Base-by-base conservation (phyloP, 2,888 invertebrate species). In the Microlaimidae sp. region DNA sequence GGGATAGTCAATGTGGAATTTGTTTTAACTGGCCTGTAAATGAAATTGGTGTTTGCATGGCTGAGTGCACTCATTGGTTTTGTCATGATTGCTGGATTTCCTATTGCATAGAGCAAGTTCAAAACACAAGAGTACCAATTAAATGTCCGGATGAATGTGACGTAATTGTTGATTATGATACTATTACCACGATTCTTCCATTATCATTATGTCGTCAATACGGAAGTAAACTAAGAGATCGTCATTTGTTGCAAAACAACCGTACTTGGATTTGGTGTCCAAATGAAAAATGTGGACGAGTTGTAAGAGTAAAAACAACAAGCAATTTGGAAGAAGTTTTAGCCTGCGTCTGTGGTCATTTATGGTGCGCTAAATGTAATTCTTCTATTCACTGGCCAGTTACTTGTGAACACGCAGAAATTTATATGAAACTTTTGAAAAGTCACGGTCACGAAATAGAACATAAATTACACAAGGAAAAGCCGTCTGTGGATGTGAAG, bases 101-200 rank as follows among this genome's bases (percentile, higher is more conserved):
- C 17, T 29, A 49, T 41, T 21, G 28, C 21, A 49, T 4, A 17
- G 7, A 27, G 40, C 32, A 38, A 4, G 5, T 49, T 10, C 32
- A 32, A n/a, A n/a, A 19, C 5, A 41, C 21, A 21, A 3, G 19
- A 3, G 38, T 38, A 10, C 49, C 49, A 10, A 29, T 49, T 3
- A 49, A 4, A 19, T 49, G 49, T 49, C 49, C 49, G 32, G 3
- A 24, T 26, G 29, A 29, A 10, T 49, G 49, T 41, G 40, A 32
- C n/a, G 17, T 2, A 2, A 28, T 49, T 21, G 21, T 49, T 4
- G 49, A 49, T 19, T 38, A 28, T 41, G 49, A 49, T 41, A 49
- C 23, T 25, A 10, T 21, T 7, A 49, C 38, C 3, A 49, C 21
- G 2, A 5, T 49, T 10, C 29, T 38, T 3, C 23, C 38, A 3